Evolutionary conservation across 2,888 invertebrate genomes (phyloP).

Genomic region (Nymphalis polychloros): DNA sequence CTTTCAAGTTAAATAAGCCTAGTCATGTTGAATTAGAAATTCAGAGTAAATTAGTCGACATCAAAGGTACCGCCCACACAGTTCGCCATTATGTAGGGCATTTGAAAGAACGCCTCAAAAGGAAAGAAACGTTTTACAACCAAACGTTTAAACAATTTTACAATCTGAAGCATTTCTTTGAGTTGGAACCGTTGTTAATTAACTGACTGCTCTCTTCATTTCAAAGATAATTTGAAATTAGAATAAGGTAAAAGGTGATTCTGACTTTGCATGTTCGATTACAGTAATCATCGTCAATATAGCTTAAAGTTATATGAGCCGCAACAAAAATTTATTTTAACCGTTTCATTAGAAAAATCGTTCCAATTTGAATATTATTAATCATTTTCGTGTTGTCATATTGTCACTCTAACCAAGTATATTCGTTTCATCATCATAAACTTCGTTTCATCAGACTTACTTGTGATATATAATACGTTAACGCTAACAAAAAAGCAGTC

Average conservation of each 20-base stretch:
- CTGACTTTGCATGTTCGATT: neutral
- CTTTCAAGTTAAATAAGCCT: neutral
- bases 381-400: too few relatives aligned
- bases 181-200: conserved; percentile 25
- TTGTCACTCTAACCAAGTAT: too few relatives aligned
- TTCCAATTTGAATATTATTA: too few relatives aligned
- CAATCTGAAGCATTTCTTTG: conserved; percentile 25
- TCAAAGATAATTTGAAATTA: conserved; percentile 15
- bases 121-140: conserved; percentile 29
- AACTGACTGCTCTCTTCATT: conserved; percentile 22
- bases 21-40: conserved; percentile 13
- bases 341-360: too few relatives aligned
- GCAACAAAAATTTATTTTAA: too few relatives aligned
- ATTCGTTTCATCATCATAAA: too few relatives aligned
- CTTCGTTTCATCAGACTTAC: too few relatives aligned
- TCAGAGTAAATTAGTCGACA: conserved; percentile 4
- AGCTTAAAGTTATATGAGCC: too few relatives aligned
- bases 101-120: conserved; percentile 23
- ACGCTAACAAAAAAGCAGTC: too few relatives aligned
- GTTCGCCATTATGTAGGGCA: conserved; percentile 11
- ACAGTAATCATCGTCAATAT: neutral
- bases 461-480: too few relatives aligned
- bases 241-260: conserved; percentile 3
- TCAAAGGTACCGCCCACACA: conserved; percentile 15
- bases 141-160: conserved; percentile 26